A percentile compares a stretch with the other conserved stretches of the same genome.
phyloP scores from a whole-genome alignment of 2,113 vertebrate genomes.

The Todiramphus saurophagus region DNA sequence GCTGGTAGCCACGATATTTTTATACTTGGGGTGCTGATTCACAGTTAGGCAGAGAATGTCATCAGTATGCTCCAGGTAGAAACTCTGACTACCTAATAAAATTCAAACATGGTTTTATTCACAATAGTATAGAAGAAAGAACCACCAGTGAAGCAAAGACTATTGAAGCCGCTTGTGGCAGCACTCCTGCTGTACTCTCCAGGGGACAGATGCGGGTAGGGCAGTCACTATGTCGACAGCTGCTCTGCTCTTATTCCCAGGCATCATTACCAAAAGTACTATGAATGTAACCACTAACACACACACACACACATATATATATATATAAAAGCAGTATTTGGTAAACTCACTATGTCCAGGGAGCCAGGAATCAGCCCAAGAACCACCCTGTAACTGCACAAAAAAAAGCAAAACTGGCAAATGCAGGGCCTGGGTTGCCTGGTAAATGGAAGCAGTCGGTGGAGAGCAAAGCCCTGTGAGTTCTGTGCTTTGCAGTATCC shows the following conservation, averaged over 20 bases:
- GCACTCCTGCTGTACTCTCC: neutral
- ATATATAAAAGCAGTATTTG: fast-evolving
- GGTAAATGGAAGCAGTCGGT: neutral
- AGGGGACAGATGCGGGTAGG: neutral
- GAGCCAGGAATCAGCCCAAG: neutral
- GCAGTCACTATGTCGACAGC: fast-evolving
- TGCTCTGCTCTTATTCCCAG: neutral
- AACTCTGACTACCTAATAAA: constrained; percentile 90
- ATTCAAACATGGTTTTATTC: neutral
- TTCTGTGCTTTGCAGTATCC: neutral
- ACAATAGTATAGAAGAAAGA: neutral
- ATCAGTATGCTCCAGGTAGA: constrained; percentile 97
- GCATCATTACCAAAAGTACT: neutral
- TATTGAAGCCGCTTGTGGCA: neutral
- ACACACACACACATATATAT: fast-evolving
- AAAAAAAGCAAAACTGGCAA: neutral
- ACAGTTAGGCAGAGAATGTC: constrained; percentile 97
- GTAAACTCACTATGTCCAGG: neutral
- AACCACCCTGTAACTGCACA: neutral
- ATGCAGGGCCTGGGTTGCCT: neutral
- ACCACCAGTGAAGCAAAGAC: neutral
- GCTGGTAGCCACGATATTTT: constrained; percentile 93
- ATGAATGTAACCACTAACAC: neutral
- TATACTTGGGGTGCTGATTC: constrained; percentile 97
- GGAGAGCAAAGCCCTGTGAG: neutral